These are phyloP conservation scores for Nezara viridula DNA, from an alignment of 2,888 invertebrate genomes.

Conservation along the genomic window DNA sequence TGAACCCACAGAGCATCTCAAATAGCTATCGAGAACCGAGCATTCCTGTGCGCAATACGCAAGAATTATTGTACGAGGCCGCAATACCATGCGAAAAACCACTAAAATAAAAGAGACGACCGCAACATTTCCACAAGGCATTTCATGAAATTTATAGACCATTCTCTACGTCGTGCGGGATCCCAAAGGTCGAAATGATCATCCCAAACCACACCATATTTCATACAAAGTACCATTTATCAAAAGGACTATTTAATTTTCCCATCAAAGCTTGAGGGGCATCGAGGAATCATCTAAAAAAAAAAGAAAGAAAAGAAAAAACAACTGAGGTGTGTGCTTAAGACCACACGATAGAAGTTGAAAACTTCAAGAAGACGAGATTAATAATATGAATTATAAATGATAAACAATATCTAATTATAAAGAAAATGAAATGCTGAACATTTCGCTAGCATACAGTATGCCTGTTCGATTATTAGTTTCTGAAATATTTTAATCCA, in stretches of 20 bases:
- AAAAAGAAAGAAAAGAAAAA: too few relatives aligned
- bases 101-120: slow-evolving; percentile 27
- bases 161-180: not conserved
- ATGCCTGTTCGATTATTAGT: too few relatives aligned
- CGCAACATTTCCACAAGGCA: slow-evolving; percentile 36
- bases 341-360: too few relatives aligned
- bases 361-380: too few relatives aligned
- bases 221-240: not conserved
- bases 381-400: too few relatives aligned
- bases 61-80: not conserved
- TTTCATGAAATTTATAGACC: slow-evolving; percentile 31
- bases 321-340: too few relatives aligned
- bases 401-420: too few relatives aligned
- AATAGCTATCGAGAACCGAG: not conserved
- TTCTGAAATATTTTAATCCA: too few relatives aligned
- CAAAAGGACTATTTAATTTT: not conserved
- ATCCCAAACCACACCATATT: slow-evolving; percentile 20
- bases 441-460: too few relatives aligned
- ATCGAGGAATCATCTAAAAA: not conserved
- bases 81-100: not conserved
- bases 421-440: too few relatives aligned
- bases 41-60: not conserved
- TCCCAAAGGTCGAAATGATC: not conserved
- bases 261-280: not conserved
- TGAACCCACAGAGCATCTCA: not conserved